Percentiles rank a stretch among this genome's conserved stretches.
Conservation (phyloP, 2,888 invertebrate genomes). For the Ferrisia virgata region DNA sequence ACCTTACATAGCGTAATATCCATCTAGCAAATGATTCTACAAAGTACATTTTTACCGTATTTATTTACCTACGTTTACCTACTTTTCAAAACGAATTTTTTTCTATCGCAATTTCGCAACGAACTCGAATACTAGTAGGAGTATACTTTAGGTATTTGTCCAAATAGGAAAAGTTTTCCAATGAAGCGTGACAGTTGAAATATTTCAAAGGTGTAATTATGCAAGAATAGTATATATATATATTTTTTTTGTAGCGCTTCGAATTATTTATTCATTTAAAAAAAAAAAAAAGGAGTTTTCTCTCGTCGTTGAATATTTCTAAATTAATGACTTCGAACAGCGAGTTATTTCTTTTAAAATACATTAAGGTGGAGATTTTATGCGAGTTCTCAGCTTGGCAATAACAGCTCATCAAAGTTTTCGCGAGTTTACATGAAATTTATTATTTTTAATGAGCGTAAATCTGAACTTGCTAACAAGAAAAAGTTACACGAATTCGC, state of each 20-base stretch:
- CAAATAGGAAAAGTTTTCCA: background rate
- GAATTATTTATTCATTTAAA: constrained; percentile 22
- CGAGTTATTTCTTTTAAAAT: background rate
- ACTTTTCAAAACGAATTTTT: background rate
- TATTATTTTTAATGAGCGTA: constrained; percentile 21
- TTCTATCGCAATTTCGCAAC: too few relatives aligned
- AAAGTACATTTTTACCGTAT: too few relatives aligned
- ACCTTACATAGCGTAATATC: too few relatives aligned
- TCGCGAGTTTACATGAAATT: background rate
- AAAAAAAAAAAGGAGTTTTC: background rate
- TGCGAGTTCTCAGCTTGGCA: background rate
- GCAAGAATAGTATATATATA: constrained; percentile 15
- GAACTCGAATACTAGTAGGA: too few relatives aligned
- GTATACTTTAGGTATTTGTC: background rate
- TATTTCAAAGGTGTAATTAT: constrained; percentile 23
- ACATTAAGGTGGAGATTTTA: constrained; percentile 7
- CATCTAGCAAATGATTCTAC: too few relatives aligned
- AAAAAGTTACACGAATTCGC: background rate
- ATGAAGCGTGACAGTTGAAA: constrained; percentile 17
- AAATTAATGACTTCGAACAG: constrained; percentile 23
- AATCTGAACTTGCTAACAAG: constrained; percentile 5
- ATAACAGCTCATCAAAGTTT: constrained; percentile 26
- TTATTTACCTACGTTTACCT: too few relatives aligned
- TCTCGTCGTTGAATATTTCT: constrained; percentile 15
- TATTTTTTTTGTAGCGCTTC: background rate